Conservation (phyloP, 2,888 invertebrate species). For the Nymphalis urticae region DNA sequence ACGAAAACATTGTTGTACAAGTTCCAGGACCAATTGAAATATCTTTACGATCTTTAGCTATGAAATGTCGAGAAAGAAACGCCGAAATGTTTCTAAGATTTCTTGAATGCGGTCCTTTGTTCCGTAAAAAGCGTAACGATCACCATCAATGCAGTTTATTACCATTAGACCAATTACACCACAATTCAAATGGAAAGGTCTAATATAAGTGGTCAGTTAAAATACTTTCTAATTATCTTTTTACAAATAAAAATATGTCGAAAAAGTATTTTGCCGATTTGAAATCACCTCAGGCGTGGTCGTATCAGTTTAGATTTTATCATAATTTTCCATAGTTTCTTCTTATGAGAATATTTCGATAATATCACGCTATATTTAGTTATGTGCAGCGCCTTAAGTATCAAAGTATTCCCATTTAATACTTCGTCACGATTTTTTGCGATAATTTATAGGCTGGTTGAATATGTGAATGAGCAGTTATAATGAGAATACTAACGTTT, state of each 20-base stretch:
- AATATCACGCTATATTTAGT: constrained; percentile 17
- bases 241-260: constrained; percentile 17
- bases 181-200: constrained; percentile 20
- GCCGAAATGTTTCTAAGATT: constrained; percentile 13
- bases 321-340: constrained; percentile 23
- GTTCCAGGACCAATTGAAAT: constrained; percentile 3
- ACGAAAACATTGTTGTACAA: neutral
- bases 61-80: constrained; percentile 6
- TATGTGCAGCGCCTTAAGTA: constrained; percentile 17
- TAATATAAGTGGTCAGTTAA: constrained; percentile 18
- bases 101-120: constrained; percentile 16
- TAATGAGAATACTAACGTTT: neutral
- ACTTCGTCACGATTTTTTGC: neutral
- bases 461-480: constrained; percentile 4
- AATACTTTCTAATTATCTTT: constrained; percentile 15
- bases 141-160: constrained; percentile 17
- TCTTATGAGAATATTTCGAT: constrained; percentile 22
- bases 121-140: constrained; percentile 25
- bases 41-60: constrained; percentile 13
- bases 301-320: constrained; percentile 30
- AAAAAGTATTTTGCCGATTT: constrained; percentile 22
- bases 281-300: constrained; percentile 25
- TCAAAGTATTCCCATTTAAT: constrained; percentile 14
- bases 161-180: constrained; percentile 26
- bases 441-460: neutral